These are phyloP conservation scores for Echeneis naucrates DNA, from an alignment of 2,797 vertebrate genomes.

Conservation along the genomic window DNA sequence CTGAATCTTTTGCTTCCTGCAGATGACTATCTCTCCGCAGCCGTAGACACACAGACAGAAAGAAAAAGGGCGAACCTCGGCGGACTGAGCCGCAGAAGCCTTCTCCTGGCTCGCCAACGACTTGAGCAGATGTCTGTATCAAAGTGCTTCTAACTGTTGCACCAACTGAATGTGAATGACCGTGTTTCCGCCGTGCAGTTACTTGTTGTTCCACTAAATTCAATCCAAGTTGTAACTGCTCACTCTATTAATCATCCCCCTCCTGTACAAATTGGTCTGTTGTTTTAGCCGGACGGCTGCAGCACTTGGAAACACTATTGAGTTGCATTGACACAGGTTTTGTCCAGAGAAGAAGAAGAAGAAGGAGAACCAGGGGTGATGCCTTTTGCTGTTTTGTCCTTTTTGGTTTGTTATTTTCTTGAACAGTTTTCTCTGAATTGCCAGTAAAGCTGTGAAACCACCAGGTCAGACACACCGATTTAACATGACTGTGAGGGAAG, in stretches of 20 bases:
- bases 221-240: background rate
- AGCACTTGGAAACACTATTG: background rate
- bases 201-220: background rate
- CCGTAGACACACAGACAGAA: conserved; percentile 16
- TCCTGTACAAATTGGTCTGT: background rate
- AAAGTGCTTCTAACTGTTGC: conserved; percentile 22
- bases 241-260: background rate
- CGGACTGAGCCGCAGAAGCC: background rate
- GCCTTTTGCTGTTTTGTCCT: too few relatives aligned
- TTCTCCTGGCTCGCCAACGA: conserved; percentile 11
- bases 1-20: conserved; percentile 33
- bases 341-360: background rate
- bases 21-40: conserved; percentile 19
- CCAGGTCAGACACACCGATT: background rate
- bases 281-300: background rate
- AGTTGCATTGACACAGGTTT: background rate
- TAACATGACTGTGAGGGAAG: background rate
- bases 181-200: background rate
- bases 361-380: background rate
- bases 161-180: conserved; percentile 6
- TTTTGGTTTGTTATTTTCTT: too few relatives aligned
- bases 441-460: background rate
- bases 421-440: background rate
- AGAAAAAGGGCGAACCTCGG: conserved; percentile 32
- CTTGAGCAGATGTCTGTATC: conserved; percentile 33